Conservation (phyloP, 2,113 vertebrate genomes). For the Origma solitaria region DNA sequence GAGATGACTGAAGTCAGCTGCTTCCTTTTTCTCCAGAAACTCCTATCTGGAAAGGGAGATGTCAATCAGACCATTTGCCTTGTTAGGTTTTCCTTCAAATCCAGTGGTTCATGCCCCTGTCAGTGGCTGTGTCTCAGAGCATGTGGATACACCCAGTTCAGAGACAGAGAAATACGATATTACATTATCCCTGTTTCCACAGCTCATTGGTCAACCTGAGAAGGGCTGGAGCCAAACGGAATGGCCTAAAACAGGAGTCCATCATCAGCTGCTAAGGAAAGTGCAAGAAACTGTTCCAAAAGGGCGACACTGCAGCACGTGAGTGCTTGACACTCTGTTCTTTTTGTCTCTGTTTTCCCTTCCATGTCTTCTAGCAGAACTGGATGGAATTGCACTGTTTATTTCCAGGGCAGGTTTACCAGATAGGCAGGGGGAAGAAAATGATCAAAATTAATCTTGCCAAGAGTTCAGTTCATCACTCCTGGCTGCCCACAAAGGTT, state of each 20-base stretch:
- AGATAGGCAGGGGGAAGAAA: neutral
- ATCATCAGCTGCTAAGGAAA: neutral
- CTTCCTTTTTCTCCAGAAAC: neutral
- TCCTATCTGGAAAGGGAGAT: neutral
- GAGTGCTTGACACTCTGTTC: rapidly evolving
- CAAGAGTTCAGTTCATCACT: neutral
- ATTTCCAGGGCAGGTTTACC: neutral
- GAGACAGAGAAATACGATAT: neutral
- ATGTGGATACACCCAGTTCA: neutral
- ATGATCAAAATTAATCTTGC: neutral
- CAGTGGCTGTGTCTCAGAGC: neutral
- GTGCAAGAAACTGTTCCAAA: neutral
- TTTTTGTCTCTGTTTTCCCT: neutral
- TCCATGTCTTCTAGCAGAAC: neutral
- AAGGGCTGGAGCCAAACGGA: neutral
- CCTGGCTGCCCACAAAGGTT: neutral
- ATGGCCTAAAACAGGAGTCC: neutral
- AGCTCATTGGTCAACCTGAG: neutral
- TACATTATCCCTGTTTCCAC: neutral
- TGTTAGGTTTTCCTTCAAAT: neutral
- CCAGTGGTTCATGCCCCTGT: neutral
- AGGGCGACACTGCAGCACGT: rapidly evolving
- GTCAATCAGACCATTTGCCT: neutral
- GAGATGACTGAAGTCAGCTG: neutral
- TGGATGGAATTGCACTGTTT: neutral